Percentiles rank a stretch among this genome's conserved stretches.
phyloP scores from a whole-genome alignment of 2,113 vertebrate genomes.

The Actenoides lindsayi region DNA sequence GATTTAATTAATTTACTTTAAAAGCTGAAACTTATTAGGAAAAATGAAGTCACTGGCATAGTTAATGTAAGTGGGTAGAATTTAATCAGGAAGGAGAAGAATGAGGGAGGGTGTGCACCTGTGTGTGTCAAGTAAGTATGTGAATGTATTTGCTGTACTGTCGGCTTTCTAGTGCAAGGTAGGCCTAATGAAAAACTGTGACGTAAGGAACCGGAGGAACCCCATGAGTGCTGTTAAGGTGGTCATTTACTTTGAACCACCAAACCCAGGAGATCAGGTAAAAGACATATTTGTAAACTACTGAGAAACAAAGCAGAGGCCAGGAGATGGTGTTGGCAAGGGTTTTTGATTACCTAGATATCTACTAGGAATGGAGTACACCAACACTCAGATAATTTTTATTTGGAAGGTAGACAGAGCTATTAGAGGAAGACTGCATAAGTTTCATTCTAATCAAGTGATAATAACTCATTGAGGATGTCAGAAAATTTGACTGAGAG shows the following conservation, averaged over 20 bases:
- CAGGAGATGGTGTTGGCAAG: background rate
- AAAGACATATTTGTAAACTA: background rate
- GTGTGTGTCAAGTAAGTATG: rapidly evolving
- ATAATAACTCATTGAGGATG: background rate
- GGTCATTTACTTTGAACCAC: background rate
- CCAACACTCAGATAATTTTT: background rate
- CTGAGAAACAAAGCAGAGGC: background rate
- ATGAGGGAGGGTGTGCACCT: background rate
- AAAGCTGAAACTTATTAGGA: background rate
- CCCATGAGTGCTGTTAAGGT: rapidly evolving
- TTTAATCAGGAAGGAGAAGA: background rate
- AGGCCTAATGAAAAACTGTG: background rate
- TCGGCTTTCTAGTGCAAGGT: background rate
- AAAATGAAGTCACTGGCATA: background rate
- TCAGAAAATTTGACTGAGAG: background rate
- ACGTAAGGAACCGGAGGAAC: background rate
- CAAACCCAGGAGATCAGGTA: background rate
- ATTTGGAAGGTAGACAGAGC: background rate
- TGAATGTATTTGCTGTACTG: background rate
- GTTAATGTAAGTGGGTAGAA: background rate
- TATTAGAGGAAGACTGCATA: background rate
- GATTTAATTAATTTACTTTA: background rate
- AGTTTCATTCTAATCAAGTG: background rate
- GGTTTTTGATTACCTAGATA: background rate
- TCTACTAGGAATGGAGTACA: background rate